Base-by-base conservation (phyloP, 2,797 vertebrate genomes). In the Lacerta bilineata region DNA sequence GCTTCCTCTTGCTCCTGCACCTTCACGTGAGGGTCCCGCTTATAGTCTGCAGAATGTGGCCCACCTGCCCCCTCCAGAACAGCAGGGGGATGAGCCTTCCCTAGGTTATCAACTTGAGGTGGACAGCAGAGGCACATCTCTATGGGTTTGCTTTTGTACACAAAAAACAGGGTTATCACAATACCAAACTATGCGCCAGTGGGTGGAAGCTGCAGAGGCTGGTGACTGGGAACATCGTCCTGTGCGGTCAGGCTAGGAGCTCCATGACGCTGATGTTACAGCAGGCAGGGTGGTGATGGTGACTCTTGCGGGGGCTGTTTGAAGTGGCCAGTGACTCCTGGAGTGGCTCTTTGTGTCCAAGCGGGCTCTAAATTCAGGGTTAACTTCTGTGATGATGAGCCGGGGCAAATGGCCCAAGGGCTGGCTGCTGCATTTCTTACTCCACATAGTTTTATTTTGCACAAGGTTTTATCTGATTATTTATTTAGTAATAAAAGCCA, bases 401-500 rank as follows among this genome's bases (percentile, higher is more conserved):
- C 4, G 6, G 39, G 4, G 5, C 1, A 17, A 1, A 5, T 3
- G 66, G 23, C n/a, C 71, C n/a, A 17, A 50, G 75, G 72, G 17
- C 74, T 59, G 72, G 17, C 74, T 59, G 64, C 25, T 23, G 87
- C 36, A 5, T 64, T 36, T 27, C 59, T 15, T 76, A n/a, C 23
- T 15, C 41, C 18, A 23, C 39, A 55, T 9, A 18, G 72, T 77
- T 39, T 75, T 71, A 59, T 74, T 85, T 88, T 88, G 87, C 87
- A 83, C 83, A 91, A 33, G 29, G 36, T 83, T 82, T 86, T 69
- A 72, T 80, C 41, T 33, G 68, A 72, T 69, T 91, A 88, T 88
- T 90, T 90, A 90, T 90, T 87, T 81, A 69, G 86, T 76, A 85
- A 90, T 87, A 87, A 87, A 90, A 87, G 33, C 29, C 36, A 23